These are phyloP conservation scores for Xyliphius kryptos DNA, from an alignment of 2,113 vertebrate genomes.

Conservation along the genomic window DNA sequence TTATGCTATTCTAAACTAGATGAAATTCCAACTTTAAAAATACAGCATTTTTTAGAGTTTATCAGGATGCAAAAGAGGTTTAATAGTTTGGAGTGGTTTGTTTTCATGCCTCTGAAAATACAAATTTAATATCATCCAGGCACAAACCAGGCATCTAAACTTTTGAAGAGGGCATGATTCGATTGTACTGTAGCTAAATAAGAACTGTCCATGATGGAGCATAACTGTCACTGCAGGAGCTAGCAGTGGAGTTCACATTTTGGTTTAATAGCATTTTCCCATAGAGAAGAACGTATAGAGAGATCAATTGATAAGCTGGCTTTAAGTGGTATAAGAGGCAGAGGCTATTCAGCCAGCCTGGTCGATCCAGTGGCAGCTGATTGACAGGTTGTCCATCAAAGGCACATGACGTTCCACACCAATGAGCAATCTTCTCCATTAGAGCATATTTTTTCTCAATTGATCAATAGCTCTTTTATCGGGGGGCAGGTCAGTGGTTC, in stretches of 20 bases:
- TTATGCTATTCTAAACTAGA: constrained; percentile 10
- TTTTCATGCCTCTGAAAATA: constrained; percentile 39
- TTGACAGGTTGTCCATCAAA: constrained; percentile 59
- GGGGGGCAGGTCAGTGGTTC: constrained; percentile 46
- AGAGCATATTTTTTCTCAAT: constrained; percentile 61
- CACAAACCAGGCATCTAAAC: constrained; percentile 27
- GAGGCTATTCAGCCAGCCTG: constrained; percentile 32
- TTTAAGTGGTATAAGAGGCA: constrained; percentile 43
- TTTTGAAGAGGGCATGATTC: constrained; percentile 9
- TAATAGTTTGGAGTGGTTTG: constrained; percentile 38
- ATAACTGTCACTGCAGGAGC: constrained; percentile 12
- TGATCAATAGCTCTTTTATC: constrained; percentile 64
- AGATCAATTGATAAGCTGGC: constrained; percentile 51
- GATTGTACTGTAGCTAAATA: constrained; percentile 36
- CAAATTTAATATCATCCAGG: constrained; percentile 44
- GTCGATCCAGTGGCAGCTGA: constrained; percentile 56
- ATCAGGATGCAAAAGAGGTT: constrained; percentile 30
- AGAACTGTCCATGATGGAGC: constrained; percentile 29
- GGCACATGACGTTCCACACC: constrained; percentile 65
- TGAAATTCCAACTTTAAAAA: constrained; percentile 33
- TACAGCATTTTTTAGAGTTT: constrained; percentile 20
- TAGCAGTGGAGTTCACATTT: constrained; percentile 22
- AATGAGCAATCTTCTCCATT: constrained; percentile 68
- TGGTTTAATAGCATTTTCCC: constrained; percentile 12
- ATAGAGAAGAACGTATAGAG: constrained; percentile 1